Conservation (phyloP, 1,140 invertebrate species). For the Diachasmimorpha longicaudata region DNA sequence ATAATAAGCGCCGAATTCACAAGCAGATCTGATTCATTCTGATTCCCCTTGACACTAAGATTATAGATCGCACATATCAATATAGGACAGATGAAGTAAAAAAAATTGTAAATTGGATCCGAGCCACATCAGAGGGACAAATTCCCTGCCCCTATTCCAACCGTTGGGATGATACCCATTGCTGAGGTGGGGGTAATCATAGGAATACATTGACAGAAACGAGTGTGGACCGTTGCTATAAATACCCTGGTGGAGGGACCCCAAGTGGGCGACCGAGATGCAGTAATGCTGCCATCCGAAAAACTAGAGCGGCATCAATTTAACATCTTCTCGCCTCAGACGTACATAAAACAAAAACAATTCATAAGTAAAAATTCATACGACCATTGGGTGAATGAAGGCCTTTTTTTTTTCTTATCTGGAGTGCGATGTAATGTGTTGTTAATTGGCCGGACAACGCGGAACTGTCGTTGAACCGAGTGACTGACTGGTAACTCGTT, state of each 20-base stretch:
- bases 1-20: background rate
- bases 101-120: background rate
- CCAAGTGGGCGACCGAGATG: constrained; percentile 34
- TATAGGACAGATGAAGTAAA: background rate
- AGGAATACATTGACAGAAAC: constrained; percentile 27
- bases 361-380: background rate
- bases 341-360: background rate
- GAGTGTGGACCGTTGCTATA: constrained; percentile 28
- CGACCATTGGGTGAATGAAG: background rate
- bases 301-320: constrained; percentile 35
- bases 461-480: constrained; percentile 20
- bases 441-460: constrained; percentile 27
- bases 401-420: background rate
- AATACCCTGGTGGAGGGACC: constrained; percentile 23
- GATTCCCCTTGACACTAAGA: background rate
- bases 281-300: constrained; percentile 21
- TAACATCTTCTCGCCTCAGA: background rate
- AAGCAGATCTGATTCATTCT: background rate
- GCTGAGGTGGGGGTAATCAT: constrained; percentile 18
- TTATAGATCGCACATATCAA: background rate
- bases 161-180: background rate
- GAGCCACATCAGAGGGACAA: background rate
- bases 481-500: constrained; percentile 12
- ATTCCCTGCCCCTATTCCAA: background rate
- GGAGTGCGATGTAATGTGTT: constrained; percentile 3